Evolutionary conservation across 2,888 invertebrate species (phyloP).

Genomic region (Lithodes maja): DNA sequence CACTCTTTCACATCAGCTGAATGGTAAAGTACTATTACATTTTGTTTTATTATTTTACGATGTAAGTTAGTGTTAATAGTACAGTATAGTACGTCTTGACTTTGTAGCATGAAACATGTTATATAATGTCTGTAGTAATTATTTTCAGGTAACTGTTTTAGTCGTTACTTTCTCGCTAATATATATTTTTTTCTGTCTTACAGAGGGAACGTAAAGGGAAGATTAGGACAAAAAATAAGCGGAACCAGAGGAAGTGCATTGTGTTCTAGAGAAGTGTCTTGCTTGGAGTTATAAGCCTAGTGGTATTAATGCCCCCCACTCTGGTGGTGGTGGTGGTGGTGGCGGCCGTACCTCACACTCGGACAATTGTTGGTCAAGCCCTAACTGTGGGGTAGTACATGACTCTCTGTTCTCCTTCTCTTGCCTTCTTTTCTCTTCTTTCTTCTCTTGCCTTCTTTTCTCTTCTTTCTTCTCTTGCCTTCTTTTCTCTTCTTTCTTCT

Average conservation of each 20-base stretch:
- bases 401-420: neutral
- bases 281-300: constrained; percentile 56
- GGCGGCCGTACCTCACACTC: constrained; percentile 18
- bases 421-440: neutral
- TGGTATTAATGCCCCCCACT: constrained; percentile 50
- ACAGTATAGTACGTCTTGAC: no score
- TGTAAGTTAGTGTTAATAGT: no score
- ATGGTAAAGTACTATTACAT: no score
- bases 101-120: no score
- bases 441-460: neutral
- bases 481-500: neutral
- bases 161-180: neutral
- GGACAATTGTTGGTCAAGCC: neutral
- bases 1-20: no score
- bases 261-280: constrained; percentile 61
- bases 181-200: constrained; percentile 2
- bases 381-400: constrained; percentile 1
- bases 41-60: no score
- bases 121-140: no score
- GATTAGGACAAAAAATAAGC: constrained; percentile 38
- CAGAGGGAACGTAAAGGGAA: constrained; percentile 60
- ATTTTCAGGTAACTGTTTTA: no score
- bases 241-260: constrained; percentile 56
- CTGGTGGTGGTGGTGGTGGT: neutral
- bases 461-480: neutral